Evolutionary conservation across 1,140 invertebrate species (phyloP).

Genomic region (Calosoma granatense): DNA sequence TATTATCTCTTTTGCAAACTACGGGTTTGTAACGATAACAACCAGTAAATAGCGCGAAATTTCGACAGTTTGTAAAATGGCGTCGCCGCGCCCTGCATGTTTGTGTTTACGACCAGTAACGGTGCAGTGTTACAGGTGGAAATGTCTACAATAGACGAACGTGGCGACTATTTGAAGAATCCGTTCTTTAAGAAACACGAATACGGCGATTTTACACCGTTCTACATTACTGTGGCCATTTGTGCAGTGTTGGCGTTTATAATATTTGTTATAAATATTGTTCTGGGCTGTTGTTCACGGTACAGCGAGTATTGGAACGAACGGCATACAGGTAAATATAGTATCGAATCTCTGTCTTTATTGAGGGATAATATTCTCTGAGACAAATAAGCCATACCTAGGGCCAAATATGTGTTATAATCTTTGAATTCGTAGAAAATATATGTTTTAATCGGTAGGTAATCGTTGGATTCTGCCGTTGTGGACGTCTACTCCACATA

Average conservation of each 20-base stretch:
- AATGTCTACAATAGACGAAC: conserved; percentile 44
- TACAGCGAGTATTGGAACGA: conserved; percentile 72
- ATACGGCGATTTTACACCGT: conserved; percentile 44
- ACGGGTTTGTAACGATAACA: no score
- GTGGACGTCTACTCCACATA: conserved; percentile 70
- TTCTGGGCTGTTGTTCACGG: conserved; percentile 67
- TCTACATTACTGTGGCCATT: conserved; percentile 65
- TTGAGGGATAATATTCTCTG: conserved; percentile 9
- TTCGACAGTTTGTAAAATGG: no score
- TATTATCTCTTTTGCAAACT: no score
- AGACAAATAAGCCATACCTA: not conserved
- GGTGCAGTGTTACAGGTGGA: not conserved
- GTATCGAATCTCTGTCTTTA: conserved; percentile 11
- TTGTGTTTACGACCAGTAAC: no score
- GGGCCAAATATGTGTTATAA: conserved; percentile 10
- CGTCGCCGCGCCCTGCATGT: no score
- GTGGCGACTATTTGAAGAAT: conserved; percentile 53
- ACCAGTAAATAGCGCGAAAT: no score
- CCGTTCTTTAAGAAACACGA: conserved; percentile 50
- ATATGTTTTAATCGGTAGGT: conserved; percentile 39
- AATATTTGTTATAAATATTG: conserved; percentile 63
- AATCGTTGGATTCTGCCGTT: conserved; percentile 74
- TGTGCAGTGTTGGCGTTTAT: conserved; percentile 57
- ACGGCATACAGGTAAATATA: conserved; percentile 58
- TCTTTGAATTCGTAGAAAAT: conserved; percentile 11